Evolutionary conservation across 2,113 vertebrate species (phyloP).

Genomic region (Nematolebias whitei): DNA sequence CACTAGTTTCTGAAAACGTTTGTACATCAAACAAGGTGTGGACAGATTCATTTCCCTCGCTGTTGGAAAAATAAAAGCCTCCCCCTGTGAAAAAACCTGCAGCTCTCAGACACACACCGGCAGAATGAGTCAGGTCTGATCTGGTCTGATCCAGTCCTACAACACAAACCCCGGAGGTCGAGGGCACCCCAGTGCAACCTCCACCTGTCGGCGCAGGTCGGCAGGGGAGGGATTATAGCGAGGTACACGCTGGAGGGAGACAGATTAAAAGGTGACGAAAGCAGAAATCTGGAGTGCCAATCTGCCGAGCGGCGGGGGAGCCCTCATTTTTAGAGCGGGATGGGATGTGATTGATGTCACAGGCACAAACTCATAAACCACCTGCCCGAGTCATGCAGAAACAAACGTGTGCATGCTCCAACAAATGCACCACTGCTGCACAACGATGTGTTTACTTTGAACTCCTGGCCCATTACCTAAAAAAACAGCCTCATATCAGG

Average conservation of each 20-base stretch:
- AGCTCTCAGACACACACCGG: conserved; percentile 10
- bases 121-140: conserved; percentile 45
- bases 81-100: conserved; percentile 27
- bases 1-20: conserved; percentile 1
- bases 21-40: conserved; percentile 15
- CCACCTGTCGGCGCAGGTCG: conserved; percentile 60
- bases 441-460: conserved; percentile 21
- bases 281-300: conserved; percentile 64
- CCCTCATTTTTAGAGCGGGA: conserved; percentile 18
- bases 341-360: conserved; percentile 31
- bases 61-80: conserved; percentile 22
- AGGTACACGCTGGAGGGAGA: conserved; percentile 39
- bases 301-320: conserved; percentile 56
- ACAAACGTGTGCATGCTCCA: conserved; percentile 13
- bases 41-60: conserved; percentile 22
- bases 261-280: conserved; percentile 63
- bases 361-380: neutral
- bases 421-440: conserved; percentile 6
- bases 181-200: conserved; percentile 57
- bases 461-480: conserved; percentile 26
- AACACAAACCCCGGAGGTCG: conserved; percentile 52
- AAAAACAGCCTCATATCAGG: conserved; percentile 35
- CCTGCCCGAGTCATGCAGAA: neutral
- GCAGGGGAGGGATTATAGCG: conserved; percentile 62
- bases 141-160: conserved; percentile 62